phyloP scores from a whole-genome alignment of 2,888 invertebrate species.

The Hydroisotoma schaefferi region DNA sequence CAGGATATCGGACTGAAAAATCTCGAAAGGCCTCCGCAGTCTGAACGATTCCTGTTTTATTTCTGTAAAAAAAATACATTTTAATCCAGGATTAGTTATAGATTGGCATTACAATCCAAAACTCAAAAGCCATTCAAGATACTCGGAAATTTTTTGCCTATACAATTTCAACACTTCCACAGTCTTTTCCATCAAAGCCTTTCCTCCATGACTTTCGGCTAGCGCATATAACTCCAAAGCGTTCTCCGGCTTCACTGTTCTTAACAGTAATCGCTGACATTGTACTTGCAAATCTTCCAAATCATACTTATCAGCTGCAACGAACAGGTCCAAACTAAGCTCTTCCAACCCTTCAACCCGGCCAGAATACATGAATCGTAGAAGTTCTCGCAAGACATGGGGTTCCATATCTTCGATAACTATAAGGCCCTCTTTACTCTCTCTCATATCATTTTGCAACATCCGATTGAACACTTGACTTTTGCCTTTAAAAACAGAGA shows the following conservation, averaged over 20 bases:
- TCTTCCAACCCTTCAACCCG: constrained; percentile 16
- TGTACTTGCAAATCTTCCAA: constrained; percentile 24
- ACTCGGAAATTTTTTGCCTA: too few species aligned
- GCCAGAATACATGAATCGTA: constrained; percentile 33
- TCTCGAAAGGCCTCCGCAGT: constrained; percentile 29
- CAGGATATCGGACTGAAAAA: constrained; percentile 26
- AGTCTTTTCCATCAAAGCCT: constrained; percentile 26
- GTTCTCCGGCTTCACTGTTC: constrained; percentile 19
- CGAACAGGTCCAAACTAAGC: constrained; percentile 22
- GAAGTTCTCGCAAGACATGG: constrained; percentile 27
- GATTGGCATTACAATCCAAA: neutral
- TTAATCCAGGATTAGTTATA: neutral
- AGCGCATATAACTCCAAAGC: constrained; percentile 35
- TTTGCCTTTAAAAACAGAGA: constrained; percentile 2
- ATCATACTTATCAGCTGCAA: constrained; percentile 34
- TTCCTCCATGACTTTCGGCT: constrained; percentile 27
- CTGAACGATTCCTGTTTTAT: constrained; percentile 23
- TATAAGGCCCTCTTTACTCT: constrained; percentile 23
- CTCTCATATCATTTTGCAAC: constrained; percentile 34
- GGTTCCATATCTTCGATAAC: constrained; percentile 34
- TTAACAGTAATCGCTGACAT: constrained; percentile 28
- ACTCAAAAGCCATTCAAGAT: neutral
- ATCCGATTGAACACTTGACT: constrained; percentile 23
- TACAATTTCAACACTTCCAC: constrained; percentile 28
- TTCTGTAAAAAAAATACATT: constrained; percentile 16